A percentile compares a stretch with the other conserved stretches of the same genome.
Evolutionary conservation across 2,888 invertebrate genomes (phyloP).

Genomic region (Torymus aiolomorphi): DNA sequence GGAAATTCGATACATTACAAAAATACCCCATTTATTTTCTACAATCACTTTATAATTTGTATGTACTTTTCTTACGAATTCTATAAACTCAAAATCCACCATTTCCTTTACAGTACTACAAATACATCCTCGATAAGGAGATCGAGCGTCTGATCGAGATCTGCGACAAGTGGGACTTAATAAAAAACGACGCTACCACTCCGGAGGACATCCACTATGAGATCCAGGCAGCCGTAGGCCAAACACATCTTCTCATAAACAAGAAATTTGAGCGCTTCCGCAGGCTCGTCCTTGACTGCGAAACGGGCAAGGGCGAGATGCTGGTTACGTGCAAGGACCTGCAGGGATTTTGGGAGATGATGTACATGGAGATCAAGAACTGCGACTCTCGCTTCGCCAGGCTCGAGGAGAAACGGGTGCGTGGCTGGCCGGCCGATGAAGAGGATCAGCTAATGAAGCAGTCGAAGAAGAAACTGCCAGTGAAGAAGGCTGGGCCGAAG

Average conservation of each 20-base stretch:
- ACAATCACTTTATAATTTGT: too few relatives aligned
- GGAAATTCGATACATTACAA: too few relatives aligned
- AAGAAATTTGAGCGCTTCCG: conserved; percentile 89
- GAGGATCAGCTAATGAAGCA: conserved; percentile 58
- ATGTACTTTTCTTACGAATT: too few relatives aligned
- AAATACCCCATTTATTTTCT: too few relatives aligned
- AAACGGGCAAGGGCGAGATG: conserved; percentile 75
- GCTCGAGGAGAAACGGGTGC: conserved; percentile 59
- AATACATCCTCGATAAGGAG: conserved; percentile 76
- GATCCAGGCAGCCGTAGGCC: conserved; percentile 85
- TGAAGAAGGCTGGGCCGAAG: conserved; percentile 24
- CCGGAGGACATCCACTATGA: conserved; percentile 79
- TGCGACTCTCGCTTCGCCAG: conserved; percentile 68
- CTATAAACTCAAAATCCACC: too few relatives aligned
- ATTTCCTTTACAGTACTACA: conserved; percentile 70
- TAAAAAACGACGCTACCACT: conserved; percentile 72
- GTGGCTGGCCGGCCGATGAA: conserved; percentile 75
- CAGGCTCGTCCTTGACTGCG: conserved; percentile 74
- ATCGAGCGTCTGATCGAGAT: conserved; percentile 77
- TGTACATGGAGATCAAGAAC: conserved; percentile 81
- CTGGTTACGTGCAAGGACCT: conserved; percentile 83
- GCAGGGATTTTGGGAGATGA: conserved; percentile 93
- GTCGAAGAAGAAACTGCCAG: conserved; percentile 42
- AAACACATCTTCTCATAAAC: conserved; percentile 84
- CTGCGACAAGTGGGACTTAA: conserved; percentile 78